Evolutionary conservation across 2,888 invertebrate species (phyloP).

Genomic region (Hypolimnas misippus): DNA sequence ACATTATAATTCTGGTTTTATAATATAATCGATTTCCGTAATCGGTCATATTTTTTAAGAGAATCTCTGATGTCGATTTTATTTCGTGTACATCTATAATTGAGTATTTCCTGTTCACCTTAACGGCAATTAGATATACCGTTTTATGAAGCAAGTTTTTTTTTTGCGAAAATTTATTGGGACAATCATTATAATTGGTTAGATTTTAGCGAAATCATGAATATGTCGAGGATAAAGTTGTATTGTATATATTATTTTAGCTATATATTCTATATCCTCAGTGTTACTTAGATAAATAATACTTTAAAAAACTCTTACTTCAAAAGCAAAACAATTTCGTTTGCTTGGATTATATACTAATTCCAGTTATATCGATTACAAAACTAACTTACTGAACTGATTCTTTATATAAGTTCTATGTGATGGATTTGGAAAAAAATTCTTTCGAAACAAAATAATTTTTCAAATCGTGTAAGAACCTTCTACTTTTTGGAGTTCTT

Average conservation of each 20-base stretch:
- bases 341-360: no score
- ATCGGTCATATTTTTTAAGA: neutral
- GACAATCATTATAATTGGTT: neutral
- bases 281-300: no score
- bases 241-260: neutral
- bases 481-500: no score
- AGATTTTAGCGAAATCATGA: neutral
- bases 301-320: no score
- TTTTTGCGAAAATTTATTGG: neutral
- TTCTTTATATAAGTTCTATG: no score
- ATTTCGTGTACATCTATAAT: neutral
- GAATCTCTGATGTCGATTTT: neutral
- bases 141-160: neutral
- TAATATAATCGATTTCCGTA: neutral
- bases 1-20: neutral
- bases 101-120: conserved; percentile 10
- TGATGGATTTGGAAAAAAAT: no score
- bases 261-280: no score
- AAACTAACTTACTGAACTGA: no score
- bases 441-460: no score
- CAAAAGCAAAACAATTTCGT: no score
- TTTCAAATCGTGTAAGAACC: no score
- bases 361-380: no score
- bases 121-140: neutral
- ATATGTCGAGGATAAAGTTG: neutral